Conservation (phyloP, 2,888 invertebrate species). For the Macrosoma leucophasiata region DNA sequence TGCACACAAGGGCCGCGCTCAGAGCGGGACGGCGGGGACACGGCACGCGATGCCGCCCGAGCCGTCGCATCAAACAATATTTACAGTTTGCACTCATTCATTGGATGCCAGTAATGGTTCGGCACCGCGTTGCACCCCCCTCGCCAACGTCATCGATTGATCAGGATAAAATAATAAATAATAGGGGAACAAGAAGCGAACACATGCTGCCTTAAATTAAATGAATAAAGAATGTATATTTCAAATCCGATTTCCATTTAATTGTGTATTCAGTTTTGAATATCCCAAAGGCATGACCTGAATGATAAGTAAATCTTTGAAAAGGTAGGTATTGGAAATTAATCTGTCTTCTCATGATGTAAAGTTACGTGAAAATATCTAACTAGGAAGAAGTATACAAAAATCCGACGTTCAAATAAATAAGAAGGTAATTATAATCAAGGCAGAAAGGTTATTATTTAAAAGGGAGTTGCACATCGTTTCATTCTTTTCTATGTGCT, state of each 20-base stretch:
- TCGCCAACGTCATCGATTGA: conserved; percentile 45
- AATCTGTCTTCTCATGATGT: background rate
- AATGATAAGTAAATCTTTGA: conserved; percentile 18
- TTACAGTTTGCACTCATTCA: no score
- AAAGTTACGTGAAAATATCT: conserved; percentile 7
- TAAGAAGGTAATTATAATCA: conserved; percentile 23
- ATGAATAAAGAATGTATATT: conserved; percentile 17
- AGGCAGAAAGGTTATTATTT: conserved; percentile 35
- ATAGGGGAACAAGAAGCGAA: conserved; percentile 52
- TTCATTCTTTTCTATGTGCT: conserved; percentile 54
- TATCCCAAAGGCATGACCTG: conserved; percentile 12
- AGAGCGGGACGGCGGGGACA: conserved; percentile 53
- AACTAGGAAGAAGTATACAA: conserved; percentile 23
- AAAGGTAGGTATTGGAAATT: no score
- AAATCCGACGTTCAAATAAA: conserved; percentile 8
- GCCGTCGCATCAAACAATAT: no score
- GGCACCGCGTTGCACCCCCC: conserved; percentile 45
- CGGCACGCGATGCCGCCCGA: no score
- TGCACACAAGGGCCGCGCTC: conserved; percentile 79
- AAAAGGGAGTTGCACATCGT: conserved; percentile 50
- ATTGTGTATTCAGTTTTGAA: conserved; percentile 3
- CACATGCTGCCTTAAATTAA: conserved; percentile 60
- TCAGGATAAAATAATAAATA: conserved; percentile 47
- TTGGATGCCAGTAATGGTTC: conserved; percentile 21
- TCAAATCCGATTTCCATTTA: conserved; percentile 4